A percentile compares a stretch with the other conserved stretches of the same genome.
Evolutionary conservation across 2,888 invertebrate genomes (phyloP).

Genomic region (Eudemis profundana): DNA sequence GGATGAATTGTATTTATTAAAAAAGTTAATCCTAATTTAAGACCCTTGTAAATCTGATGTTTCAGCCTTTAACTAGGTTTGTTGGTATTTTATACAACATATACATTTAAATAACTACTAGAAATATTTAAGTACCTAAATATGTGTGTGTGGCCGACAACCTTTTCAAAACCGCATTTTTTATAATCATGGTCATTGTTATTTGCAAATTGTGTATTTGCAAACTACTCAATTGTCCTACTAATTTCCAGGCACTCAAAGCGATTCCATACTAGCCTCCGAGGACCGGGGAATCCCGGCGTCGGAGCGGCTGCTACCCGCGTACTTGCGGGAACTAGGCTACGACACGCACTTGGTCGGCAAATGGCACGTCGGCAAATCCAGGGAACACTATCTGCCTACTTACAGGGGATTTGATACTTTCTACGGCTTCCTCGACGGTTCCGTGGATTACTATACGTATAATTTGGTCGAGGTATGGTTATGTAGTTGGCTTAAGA

Average conservation of each 20-base stretch:
- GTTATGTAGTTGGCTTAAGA: constrained; percentile 11
- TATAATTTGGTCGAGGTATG: constrained; percentile 79
- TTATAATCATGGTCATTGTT: too few species aligned
- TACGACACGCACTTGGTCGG: constrained; percentile 92
- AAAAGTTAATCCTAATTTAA: too few species aligned
- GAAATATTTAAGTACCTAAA: too few species aligned
- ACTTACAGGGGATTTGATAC: constrained; percentile 90
- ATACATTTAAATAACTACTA: too few species aligned
- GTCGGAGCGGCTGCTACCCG: constrained; percentile 88
- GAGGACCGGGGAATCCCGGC: constrained; percentile 90
- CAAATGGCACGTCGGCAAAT: constrained; percentile 95
- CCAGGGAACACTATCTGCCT: constrained; percentile 88
- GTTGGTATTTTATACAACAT: too few species aligned
- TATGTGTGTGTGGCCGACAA: too few species aligned
- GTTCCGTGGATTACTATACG: constrained; percentile 90
- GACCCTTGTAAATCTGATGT: too few species aligned
- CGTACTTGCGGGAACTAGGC: constrained; percentile 88
- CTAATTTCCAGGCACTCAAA: constrained; percentile 56
- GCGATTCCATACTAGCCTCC: constrained; percentile 64
- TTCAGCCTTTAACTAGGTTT: too few species aligned
- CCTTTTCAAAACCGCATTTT: too few species aligned
- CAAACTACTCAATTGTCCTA: neutral
- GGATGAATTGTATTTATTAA: too few species aligned
- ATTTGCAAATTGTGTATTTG: too few species aligned
- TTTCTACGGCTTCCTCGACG: constrained; percentile 93